Evolutionary conservation across 2,888 invertebrate genomes (phyloP).

Genomic region (Phyto melanocephala): DNA sequence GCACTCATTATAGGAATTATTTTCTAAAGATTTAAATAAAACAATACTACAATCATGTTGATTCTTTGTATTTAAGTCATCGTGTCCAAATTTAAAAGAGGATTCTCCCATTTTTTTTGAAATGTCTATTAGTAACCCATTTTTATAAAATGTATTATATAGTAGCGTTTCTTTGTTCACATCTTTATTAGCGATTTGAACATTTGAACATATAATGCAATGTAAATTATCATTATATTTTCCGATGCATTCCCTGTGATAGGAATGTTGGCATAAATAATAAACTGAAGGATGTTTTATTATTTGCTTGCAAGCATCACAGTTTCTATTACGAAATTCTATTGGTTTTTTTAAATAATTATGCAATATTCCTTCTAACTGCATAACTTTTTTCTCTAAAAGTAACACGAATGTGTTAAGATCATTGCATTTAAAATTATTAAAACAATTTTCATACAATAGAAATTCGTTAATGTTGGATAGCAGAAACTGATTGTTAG

Average conservation of each 20-base stretch:
- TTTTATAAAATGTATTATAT: neutral
- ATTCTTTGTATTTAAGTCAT: neutral
- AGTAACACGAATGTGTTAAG: neutral
- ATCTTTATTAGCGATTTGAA: neutral
- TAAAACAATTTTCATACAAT: conserved; percentile 16
- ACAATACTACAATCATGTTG: too few relatives aligned
- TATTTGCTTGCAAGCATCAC: conserved; percentile 68
- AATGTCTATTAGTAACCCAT: neutral
- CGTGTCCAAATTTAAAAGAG: neutral
- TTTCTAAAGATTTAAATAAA: neutral
- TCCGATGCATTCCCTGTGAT: conserved; percentile 69
- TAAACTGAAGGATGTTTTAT: conserved; percentile 67
- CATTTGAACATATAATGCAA: conserved; percentile 34
- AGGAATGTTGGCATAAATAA: conserved; percentile 72
- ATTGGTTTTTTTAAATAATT: conserved; percentile 66
- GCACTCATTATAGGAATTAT: neutral
- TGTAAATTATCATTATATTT: conserved; percentile 4
- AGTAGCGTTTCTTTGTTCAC: neutral
- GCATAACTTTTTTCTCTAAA: neutral
- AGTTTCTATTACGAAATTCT: conserved; percentile 70
- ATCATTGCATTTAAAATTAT: conserved; percentile 23
- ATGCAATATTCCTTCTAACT: neutral
- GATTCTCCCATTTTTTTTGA: neutral
- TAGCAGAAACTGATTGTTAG: conserved; percentile 2
- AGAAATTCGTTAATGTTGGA: conserved; percentile 37